Conservation (phyloP, 1,140 invertebrate species). For the Aporrectodea caliginosa region DNA sequence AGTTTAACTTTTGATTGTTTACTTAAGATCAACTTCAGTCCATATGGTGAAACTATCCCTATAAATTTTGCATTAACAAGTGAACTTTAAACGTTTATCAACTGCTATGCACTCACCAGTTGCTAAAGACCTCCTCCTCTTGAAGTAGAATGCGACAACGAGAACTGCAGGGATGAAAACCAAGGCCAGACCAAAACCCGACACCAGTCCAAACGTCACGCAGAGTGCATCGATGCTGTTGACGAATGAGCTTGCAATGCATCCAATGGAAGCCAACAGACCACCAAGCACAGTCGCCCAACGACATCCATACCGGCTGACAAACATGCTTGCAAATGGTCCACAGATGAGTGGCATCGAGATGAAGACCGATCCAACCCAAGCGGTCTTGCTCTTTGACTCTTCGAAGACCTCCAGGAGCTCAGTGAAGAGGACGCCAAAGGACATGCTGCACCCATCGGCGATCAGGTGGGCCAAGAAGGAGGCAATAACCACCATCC, state of each 20-base stretch:
- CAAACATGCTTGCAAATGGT: background rate
- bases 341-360: slow-evolving; percentile 79
- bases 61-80: too few relatives aligned
- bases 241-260: slow-evolving; percentile 32
- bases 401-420: slow-evolving; percentile 76
- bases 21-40: too few relatives aligned
- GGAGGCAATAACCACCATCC: slow-evolving; percentile 80
- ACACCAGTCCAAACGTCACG: slow-evolving; percentile 69
- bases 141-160: slow-evolving; percentile 87
- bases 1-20: too few relatives aligned
- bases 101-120: slow-evolving; percentile 71
- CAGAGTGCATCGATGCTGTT: slow-evolving; percentile 63
- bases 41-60: too few relatives aligned
- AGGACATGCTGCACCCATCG: slow-evolving; percentile 65
- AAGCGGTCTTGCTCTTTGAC: slow-evolving; percentile 75
- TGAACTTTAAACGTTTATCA: too few relatives aligned
- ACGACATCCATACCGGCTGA: slow-evolving; percentile 8
- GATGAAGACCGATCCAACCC: slow-evolving; percentile 75
- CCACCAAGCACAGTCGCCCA: background rate
- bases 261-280: background rate
- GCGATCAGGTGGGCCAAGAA: slow-evolving; percentile 72
- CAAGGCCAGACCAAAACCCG: slow-evolving; percentile 82
- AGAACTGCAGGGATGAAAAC: slow-evolving; percentile 87
- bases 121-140: slow-evolving; percentile 80
- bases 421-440: slow-evolving; percentile 72